Conservation (phyloP, 2,888 invertebrate species). For the Melanophora roralis region DNA sequence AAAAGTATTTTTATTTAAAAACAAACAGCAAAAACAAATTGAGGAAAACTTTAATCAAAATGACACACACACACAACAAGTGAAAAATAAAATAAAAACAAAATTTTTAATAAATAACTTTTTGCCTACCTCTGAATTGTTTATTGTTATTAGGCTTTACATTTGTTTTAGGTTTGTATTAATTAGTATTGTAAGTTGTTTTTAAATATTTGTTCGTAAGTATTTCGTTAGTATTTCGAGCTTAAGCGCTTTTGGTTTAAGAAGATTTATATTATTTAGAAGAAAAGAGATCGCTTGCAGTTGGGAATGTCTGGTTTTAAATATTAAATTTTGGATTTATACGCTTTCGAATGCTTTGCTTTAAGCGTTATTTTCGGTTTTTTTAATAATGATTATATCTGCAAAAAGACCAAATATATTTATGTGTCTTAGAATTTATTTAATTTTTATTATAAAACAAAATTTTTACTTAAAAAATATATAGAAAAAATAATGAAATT, state of each 20-base stretch:
- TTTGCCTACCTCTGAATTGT: slow-evolving; percentile 56
- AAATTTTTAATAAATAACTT: slow-evolving; percentile 33
- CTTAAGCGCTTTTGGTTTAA: slow-evolving; percentile 50
- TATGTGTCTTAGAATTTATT: slow-evolving; percentile 64
- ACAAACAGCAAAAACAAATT: slow-evolving; percentile 18
- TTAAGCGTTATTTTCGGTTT: slow-evolving; percentile 49
- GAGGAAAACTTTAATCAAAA: slow-evolving; percentile 21
- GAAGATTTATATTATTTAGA: slow-evolving; percentile 54
- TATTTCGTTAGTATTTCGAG: slow-evolving; percentile 52
- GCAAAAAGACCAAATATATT: slow-evolving; percentile 73
- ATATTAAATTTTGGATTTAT: slow-evolving; percentile 29
- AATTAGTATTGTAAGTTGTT: slow-evolving; percentile 43
- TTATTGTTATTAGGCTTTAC: slow-evolving; percentile 4
- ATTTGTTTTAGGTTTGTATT: slow-evolving; percentile 23
- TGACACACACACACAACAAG: too few species aligned
- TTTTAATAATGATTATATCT: slow-evolving; percentile 74
- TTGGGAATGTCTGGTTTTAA: slow-evolving; percentile 50
- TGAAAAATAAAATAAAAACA: slow-evolving; percentile 28
- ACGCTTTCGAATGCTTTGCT: slow-evolving; percentile 47
- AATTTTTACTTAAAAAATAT: slow-evolving; percentile 9
- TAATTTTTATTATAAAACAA: slow-evolving; percentile 54
- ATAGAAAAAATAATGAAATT: background rate
- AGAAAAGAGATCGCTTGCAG: slow-evolving; percentile 59
- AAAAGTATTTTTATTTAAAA: too few species aligned
- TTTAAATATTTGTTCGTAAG: slow-evolving; percentile 40